Conservation (phyloP, 2,113 vertebrate species). For the Antechinus stuartii region DNA sequence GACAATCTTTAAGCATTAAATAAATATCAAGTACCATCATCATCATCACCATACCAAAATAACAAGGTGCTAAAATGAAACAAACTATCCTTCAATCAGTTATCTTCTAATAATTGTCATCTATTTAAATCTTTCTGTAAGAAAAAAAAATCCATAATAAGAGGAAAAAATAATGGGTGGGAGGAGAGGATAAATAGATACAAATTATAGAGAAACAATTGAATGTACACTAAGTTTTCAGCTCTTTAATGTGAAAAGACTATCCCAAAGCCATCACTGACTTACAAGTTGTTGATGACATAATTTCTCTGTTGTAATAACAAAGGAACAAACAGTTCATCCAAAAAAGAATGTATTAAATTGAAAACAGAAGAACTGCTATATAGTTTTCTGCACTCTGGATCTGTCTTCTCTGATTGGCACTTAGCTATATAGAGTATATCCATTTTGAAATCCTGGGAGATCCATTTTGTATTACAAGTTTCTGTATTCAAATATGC, state of each 20-base stretch:
- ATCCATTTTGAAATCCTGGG: not conserved
- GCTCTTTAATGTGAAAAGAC: not conserved
- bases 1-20: not conserved
- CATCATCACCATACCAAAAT: not conserved
- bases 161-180: not conserved
- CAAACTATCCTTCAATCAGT: not conserved
- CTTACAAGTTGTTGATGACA: not conserved
- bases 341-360: conserved; percentile 20
- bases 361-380: conserved; percentile 34
- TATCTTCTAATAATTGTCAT: conserved; percentile 7
- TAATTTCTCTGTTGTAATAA: not conserved
- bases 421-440: not conserved
- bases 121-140: conserved; percentile 21
- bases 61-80: conserved; percentile 27
- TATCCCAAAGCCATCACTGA: not conserved
- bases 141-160: not conserved
- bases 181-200: not conserved
- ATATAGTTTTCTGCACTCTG: not conserved
- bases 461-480: not conserved
- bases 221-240: not conserved
- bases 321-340: not conserved
- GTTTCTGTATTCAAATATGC: not conserved
- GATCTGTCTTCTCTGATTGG: not conserved
- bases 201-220: not conserved
- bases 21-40: not conserved